These are phyloP conservation scores for Apistogramma diplotaenia DNA, from an alignment of 2,113 vertebrate species.

Conservation along the genomic window DNA sequence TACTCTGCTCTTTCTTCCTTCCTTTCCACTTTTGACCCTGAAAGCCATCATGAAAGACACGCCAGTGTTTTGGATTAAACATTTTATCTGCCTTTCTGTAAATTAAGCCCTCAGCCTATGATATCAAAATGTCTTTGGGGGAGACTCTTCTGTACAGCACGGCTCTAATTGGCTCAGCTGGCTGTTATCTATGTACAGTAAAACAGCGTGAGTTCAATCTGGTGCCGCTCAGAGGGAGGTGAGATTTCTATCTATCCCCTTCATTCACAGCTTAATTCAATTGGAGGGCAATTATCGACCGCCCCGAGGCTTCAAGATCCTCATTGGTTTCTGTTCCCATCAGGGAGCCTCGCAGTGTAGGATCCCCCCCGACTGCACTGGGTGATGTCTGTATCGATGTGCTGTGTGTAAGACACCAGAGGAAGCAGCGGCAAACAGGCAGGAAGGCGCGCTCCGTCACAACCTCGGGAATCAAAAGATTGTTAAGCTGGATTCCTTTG, in stretches of 20 bases:
- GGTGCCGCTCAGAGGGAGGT: slow-evolving; percentile 44
- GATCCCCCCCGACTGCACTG: not conserved
- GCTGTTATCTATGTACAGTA: slow-evolving; percentile 63
- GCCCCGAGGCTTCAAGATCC: slow-evolving; percentile 61
- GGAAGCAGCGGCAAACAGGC: slow-evolving; percentile 6
- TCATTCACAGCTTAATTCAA: slow-evolving; percentile 73
- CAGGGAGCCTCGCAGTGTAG: slow-evolving; percentile 42
- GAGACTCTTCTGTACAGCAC: slow-evolving; percentile 17
- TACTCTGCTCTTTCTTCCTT: not conserved
- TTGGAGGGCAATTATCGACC: slow-evolving; percentile 73
- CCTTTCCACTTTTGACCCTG: not conserved
- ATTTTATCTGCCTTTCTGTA: slow-evolving; percentile 5
- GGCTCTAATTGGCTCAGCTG: slow-evolving; percentile 46
- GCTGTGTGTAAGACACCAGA: slow-evolving; percentile 41
- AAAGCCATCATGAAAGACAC: slow-evolving; percentile 10
- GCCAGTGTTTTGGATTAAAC: slow-evolving; percentile 18
- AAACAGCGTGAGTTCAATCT: slow-evolving; percentile 48
- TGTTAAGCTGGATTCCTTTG: not conserved
- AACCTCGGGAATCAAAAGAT: not conserved
- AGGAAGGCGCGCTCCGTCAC: not conserved
- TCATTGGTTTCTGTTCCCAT: slow-evolving; percentile 57
- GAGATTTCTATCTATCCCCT: slow-evolving; percentile 59
- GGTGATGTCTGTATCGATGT: slow-evolving; percentile 45
- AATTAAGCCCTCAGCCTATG: slow-evolving; percentile 1
- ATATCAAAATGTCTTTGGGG: slow-evolving; percentile 36